Evolutionary conservation across 2,113 vertebrate species (phyloP), one percentile per base, ranked within the genome.

Genomic region (Brevimyrus niger): DNA sequence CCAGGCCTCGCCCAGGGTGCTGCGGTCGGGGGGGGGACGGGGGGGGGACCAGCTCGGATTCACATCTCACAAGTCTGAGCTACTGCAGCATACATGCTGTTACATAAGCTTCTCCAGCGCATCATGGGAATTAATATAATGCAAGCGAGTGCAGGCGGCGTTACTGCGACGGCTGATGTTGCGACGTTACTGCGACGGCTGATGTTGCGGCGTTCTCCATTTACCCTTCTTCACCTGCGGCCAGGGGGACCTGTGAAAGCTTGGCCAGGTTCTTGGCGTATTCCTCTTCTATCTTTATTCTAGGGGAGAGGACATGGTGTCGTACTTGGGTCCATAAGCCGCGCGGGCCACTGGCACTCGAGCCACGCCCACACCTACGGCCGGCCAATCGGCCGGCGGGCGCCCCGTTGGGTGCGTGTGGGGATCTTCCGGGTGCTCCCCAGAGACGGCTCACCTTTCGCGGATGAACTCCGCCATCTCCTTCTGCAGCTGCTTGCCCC

Each of bases 201-300:
- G 21, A 3, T 84, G 9, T 85, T n/a, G 23, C 84, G 11, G 50
- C 38, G 83, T 48, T 15, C 89, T 47, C 51, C 61, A 91, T 94
- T 92, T 94, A 99, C 98, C 98, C 98, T 94, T 99, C 98, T 92
- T 99, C 98, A 92, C 98, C 97, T 0, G 96, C 95, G 27, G 98
- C 98, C 95, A 99, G 94, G 1, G 98, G 97, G 91, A 96, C 98
- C 94, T 98, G 97, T 86, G 98, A 99, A 88, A 99, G 95, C 93
- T 99, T 99, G 90, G 98, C 97, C 31, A 99, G 95, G 93, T 99
- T 99, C 94, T 99, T 99, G 76, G 98, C 97, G 53, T 99, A 99
- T 90, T 99, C 98, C 89, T 99, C 98, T 93, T 99, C 98, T 90
- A 99, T 99, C 95, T 98, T 99, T 96, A 99, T 99, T 95, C 98